Evolutionary conservation across 1,140 invertebrate genomes (phyloP).

Genomic region (Anadara kagoshimensis): DNA sequence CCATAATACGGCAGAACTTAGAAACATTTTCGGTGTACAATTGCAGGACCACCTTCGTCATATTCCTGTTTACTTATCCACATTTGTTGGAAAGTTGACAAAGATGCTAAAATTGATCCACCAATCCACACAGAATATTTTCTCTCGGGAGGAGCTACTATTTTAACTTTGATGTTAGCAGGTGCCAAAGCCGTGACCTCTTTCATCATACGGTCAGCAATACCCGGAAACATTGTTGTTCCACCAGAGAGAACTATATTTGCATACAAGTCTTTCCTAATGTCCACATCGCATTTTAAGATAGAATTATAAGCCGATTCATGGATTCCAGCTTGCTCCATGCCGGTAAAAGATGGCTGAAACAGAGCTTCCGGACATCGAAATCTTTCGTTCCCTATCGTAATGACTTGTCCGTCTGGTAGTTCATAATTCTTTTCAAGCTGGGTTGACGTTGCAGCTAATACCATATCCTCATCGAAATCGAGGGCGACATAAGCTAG

Average conservation of each 20-base stretch:
- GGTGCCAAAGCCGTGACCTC: conserved; percentile 41
- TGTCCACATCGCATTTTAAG: conserved; percentile 39
- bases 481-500: conserved; percentile 93
- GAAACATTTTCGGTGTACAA: conserved; percentile 51
- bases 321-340: conserved; percentile 54
- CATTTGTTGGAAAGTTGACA: conserved; percentile 80
- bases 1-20: conserved; percentile 3
- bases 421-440: conserved; percentile 48
- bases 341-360: conserved; percentile 75
- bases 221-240: conserved; percentile 36
- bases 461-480: conserved; percentile 60
- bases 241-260: conserved; percentile 40
- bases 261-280: conserved; percentile 34
- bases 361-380: conserved; percentile 80
- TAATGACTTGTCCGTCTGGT: conserved; percentile 61
- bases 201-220: conserved; percentile 32
- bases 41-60: conserved; percentile 88
- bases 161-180: conserved; percentile 30
- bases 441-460: conserved; percentile 20
- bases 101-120: conserved; percentile 79
- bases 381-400: conserved; percentile 87
- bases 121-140: conserved; percentile 65
- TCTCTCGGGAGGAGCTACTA: conserved; percentile 47
- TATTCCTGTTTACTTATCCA: conserved; percentile 82
- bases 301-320: conserved; percentile 36